Percentiles rank a stretch among this genome's conserved stretches.
These are phyloP conservation scores for Bombus sylvicola DNA, from an alignment of 1,140 invertebrate species.

Conservation along the genomic window DNA sequence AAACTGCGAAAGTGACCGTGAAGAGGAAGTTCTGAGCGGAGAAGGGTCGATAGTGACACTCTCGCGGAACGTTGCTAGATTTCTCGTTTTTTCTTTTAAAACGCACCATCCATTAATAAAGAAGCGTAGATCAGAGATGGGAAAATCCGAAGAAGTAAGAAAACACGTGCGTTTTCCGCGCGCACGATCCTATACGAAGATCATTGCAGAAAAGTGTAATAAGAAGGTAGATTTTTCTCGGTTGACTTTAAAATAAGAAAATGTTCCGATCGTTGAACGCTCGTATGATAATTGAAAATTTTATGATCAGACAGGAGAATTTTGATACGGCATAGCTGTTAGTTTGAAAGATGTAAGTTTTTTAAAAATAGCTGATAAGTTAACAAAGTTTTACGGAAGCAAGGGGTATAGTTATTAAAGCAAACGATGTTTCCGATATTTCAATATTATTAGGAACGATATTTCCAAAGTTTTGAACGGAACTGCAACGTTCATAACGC, in stretches of 20 bases:
- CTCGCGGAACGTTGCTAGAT: conserved; percentile 29
- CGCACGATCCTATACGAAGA: no score
- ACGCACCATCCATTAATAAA: neutral
- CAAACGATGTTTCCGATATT: neutral
- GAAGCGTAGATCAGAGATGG: neutral
- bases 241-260: no score
- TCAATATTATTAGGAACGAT: no score
- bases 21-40: neutral
- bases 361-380: neutral
- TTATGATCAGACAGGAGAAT: neutral
- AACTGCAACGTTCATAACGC: no score
- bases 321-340: neutral
- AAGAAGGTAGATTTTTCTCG: no score
- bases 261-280: neutral
- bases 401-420: no score
- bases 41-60: neutral
- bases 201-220: no score
- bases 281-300: neutral
- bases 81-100: neutral
- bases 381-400: neutral
- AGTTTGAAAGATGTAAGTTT: neutral
- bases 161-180: no score
- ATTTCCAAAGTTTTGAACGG: neutral
- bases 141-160: neutral
- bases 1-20: conserved; percentile 13